Percentiles rank a stretch among this genome's conserved stretches.
phyloP scores from a whole-genome alignment of 2,888 invertebrate species.

The Andricus curvator region DNA sequence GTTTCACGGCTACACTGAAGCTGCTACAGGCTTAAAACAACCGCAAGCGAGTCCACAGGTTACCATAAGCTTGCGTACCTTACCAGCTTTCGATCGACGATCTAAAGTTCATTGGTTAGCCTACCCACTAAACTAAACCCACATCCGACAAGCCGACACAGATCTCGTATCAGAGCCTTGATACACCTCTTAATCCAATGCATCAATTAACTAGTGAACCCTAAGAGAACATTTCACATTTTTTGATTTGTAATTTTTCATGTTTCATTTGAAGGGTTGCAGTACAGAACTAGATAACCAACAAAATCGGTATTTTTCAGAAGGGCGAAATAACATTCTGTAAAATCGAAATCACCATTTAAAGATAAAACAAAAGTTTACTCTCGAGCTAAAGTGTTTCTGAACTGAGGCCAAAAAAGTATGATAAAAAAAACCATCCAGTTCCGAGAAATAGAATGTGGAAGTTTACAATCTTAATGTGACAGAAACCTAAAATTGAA shows the following conservation, averaged over 20 bases:
- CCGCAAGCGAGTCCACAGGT: background rate
- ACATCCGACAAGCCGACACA: background rate
- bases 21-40: background rate
- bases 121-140: background rate
- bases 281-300: too few species aligned
- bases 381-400: too few species aligned
- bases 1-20: background rate
- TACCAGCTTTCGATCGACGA: slow-evolving; percentile 17
- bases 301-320: too few species aligned
- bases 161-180: background rate
- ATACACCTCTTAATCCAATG: slow-evolving; percentile 5
- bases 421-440: too few species aligned
- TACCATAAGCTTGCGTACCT: slow-evolving; percentile 11
- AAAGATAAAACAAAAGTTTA: too few species aligned
- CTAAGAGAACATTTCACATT: background rate
- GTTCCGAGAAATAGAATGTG: too few species aligned
- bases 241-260: background rate
- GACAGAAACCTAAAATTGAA: too few species aligned
- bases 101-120: slow-evolving; percentile 18
- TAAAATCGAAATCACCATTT: too few species aligned
- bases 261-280: background rate
- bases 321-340: too few species aligned
- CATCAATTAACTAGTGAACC: background rate
- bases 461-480: too few species aligned
- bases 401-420: too few species aligned